Base-by-base conservation (phyloP, 2,888 invertebrate genomes). In the Drosophila monieri region DNA sequence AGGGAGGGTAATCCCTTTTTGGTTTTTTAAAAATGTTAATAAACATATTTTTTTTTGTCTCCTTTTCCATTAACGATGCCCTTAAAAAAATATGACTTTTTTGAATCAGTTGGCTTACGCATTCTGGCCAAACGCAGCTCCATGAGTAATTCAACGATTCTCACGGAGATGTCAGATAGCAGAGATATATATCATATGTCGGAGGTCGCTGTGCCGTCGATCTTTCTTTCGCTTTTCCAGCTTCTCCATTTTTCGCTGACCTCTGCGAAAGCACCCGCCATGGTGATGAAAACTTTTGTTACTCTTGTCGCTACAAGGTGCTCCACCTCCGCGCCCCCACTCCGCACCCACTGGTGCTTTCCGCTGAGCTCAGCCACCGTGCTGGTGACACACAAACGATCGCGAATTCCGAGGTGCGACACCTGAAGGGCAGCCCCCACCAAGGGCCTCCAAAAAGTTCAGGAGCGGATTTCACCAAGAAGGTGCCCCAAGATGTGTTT, bases 251-350 rank as follows among this genome's bases (percentile, higher is more conserved):
- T 64, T 69, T n/a, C 18, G 68, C 71, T 70, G 61, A 70, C 44
- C 54, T 53, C 48, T n/a, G 61, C 61, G 47, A 25, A 35, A 68
- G 32, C 32, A 32, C 48, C 44, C 68, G 60, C 68, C 68, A 61
- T 60, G 25, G 2, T 44, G 37, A 14, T 44, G 18, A 25, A 57
- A 39, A 47, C 58, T 51, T 68, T 49, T 35, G 69, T 52, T 69
- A 52, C 39, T 52, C 59, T 27, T 67, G 59, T 67, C 39, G 41
- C 41, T 46, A 67, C 67, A 58, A 58, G 51, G 35, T 30, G 18
- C 25, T 44, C 53, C 53, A 44, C 53, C 41, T 9, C 37, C 37
- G 23, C 37, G 14, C 25, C n/a, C 14, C 48, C 32, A 8, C 6
- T 15, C 18, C 53, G 41, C 6, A 27, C 3, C 15, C 41, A 41